A percentile compares a stretch with the other conserved stretches of the same genome.
Conservation (phyloP, 2,888 invertebrate species). For the Scaptomyza tumidula region DNA sequence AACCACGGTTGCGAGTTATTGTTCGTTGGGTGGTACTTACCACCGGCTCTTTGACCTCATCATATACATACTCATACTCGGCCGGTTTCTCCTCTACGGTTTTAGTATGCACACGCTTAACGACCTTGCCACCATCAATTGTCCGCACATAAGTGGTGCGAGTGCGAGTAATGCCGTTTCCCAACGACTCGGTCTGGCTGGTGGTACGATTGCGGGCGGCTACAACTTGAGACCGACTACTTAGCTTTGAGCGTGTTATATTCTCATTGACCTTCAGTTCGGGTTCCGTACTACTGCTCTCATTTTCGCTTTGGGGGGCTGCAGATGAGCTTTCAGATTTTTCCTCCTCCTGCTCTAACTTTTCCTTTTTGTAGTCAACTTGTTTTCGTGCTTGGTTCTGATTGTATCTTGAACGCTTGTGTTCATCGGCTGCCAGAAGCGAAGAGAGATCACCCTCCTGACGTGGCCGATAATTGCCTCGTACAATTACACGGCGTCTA, state of each 20-base stretch:
- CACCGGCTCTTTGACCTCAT: constrained; percentile 52
- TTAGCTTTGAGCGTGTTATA: background rate
- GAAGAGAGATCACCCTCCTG: constrained; percentile 72
- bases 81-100: constrained; percentile 63
- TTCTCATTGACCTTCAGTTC: background rate
- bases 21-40: constrained; percentile 65
- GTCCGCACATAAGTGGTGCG: constrained; percentile 66
- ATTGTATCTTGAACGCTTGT: constrained; percentile 41
- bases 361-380: background rate
- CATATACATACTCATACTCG: constrained; percentile 72
- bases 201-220: constrained; percentile 53
- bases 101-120: constrained; percentile 68
- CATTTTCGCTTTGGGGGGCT: background rate
- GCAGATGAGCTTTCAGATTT: background rate
- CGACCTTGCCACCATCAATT: constrained; percentile 61
- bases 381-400: background rate
- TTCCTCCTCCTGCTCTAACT: background rate
- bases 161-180: constrained; percentile 59
- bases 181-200: constrained; percentile 53
- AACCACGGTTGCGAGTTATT: constrained; percentile 73
- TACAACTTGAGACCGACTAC: constrained; percentile 18
- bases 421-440: constrained; percentile 65
- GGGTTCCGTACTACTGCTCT: background rate
- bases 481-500: constrained; percentile 47
- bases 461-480: constrained; percentile 72